These are phyloP conservation scores for Archips crataeganus DNA, from an alignment of 2,888 invertebrate genomes.

Conservation along the genomic window DNA sequence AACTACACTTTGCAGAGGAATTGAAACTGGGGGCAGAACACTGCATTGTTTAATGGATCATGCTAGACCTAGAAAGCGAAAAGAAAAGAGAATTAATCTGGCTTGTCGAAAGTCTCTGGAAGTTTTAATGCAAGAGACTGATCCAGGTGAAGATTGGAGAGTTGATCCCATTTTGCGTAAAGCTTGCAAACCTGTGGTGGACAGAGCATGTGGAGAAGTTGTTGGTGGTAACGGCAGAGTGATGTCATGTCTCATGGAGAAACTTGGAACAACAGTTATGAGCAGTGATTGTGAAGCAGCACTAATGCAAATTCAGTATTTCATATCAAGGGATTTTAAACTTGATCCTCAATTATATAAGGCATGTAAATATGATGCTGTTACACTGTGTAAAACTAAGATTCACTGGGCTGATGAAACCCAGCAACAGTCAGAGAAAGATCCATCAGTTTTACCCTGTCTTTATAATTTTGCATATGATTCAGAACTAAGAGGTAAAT, in stretches of 20 bases:
- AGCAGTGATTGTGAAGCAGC: slow-evolving; percentile 95
- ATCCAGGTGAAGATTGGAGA: slow-evolving; percentile 98
- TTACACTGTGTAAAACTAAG: slow-evolving; percentile 91
- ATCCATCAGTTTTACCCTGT: slow-evolving; percentile 95
- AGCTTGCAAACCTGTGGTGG: slow-evolving; percentile 94
- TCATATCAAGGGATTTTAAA: slow-evolving; percentile 97
- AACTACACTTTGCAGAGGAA: slow-evolving; percentile 89
- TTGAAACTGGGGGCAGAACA: slow-evolving; percentile 94
- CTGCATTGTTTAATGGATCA: slow-evolving; percentile 98
- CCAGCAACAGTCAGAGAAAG: slow-evolving; percentile 90
- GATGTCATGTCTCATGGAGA: slow-evolving; percentile 97
- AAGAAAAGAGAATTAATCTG: slow-evolving; percentile 88
- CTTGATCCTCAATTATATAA: slow-evolving; percentile 95
- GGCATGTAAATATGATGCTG: slow-evolving; percentile 95
- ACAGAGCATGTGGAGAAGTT: slow-evolving; percentile 90
- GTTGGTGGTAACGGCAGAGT: slow-evolving; percentile 92
- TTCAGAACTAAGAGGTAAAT: slow-evolving; percentile 76
- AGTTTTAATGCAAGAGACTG: slow-evolving; percentile 92
- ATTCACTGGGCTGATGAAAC: slow-evolving; percentile 90
- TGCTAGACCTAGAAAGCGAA: slow-evolving; percentile 88
- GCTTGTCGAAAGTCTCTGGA: slow-evolving; percentile 93
- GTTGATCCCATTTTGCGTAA: slow-evolving; percentile 96
- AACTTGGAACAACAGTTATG: slow-evolving; percentile 94
- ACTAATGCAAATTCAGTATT: slow-evolving; percentile 98
- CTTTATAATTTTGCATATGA: slow-evolving; percentile 91